phyloP scores from a whole-genome alignment of 2,888 invertebrate genomes.

The Mythimna albipuncta region DNA sequence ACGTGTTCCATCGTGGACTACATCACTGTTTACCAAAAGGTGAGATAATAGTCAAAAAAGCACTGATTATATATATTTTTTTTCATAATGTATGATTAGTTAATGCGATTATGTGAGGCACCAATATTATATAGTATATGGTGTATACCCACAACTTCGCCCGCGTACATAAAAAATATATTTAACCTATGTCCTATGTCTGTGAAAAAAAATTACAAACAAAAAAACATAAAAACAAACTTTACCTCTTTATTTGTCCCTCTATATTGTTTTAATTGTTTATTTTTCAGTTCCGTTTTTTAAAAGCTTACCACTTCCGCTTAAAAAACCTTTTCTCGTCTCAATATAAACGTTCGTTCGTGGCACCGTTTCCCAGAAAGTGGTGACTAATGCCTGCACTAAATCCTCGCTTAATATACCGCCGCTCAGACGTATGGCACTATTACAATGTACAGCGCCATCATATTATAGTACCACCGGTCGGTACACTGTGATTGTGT shows the following conservation, averaged over 20 bases:
- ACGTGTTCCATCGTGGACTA: neutral
- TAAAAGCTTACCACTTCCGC: neutral
- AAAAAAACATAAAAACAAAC: no score
- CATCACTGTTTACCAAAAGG: no score
- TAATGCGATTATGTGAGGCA: no score
- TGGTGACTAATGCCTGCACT: slow-evolving; percentile 40
- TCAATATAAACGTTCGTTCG: neutral
- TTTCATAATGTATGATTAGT: no score
- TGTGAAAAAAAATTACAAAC: no score
- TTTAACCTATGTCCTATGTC: no score
- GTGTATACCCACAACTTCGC: no score
- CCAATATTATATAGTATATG: no score
- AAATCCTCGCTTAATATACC: slow-evolving; percentile 34
- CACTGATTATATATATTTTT: no score
- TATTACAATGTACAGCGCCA: slow-evolving; percentile 17
- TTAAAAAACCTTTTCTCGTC: neutral
- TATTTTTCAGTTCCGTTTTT: neutral
- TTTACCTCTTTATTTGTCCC: no score
- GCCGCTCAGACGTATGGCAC: slow-evolving; percentile 41
- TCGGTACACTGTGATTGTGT: neutral
- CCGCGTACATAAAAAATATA: no score
- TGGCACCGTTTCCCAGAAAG: neutral
- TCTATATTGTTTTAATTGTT: neutral
- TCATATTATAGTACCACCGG: slow-evolving; percentile 2
- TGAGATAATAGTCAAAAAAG: no score